Evolutionary conservation across 2,888 invertebrate genomes (phyloP).

Genomic region (Ophion obscuratus): DNA sequence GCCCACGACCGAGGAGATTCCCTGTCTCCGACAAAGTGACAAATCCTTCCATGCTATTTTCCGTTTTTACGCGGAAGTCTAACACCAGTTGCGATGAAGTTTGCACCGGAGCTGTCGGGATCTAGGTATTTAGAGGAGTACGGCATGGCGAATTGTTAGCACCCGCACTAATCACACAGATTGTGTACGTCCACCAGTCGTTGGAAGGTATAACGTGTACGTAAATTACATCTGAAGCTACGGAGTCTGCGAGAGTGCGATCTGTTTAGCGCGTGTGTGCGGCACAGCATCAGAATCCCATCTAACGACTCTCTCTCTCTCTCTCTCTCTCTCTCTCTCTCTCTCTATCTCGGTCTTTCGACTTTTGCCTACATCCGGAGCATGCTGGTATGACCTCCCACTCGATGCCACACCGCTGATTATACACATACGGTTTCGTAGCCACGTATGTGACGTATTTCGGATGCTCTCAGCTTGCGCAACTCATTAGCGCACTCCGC

Average conservation of each 20-base stretch:
- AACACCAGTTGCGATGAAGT: slow-evolving; percentile 22
- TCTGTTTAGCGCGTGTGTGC: slow-evolving; percentile 22
- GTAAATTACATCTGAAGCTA: slow-evolving; percentile 60
- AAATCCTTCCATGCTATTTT: neutral
- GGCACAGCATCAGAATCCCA: slow-evolving; percentile 33
- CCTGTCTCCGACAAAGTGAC: neutral
- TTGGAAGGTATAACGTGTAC: slow-evolving; percentile 57
- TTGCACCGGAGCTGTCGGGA: neutral
- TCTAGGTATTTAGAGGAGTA: slow-evolving; percentile 7
- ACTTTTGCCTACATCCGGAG: slow-evolving; percentile 36
- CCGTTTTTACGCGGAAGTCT: neutral
- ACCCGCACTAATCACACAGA: slow-evolving; percentile 54
- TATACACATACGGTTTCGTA: slow-evolving; percentile 37
- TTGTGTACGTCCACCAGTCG: slow-evolving; percentile 24
- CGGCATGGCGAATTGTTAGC: slow-evolving; percentile 50
- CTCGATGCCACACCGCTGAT: slow-evolving; percentile 22
- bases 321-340: slow-evolving; percentile 4
- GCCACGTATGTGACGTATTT: slow-evolving; percentile 36
- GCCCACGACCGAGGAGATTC: neutral
- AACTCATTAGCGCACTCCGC: slow-evolving; percentile 75
- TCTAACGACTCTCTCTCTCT: slow-evolving; percentile 20
- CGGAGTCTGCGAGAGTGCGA: slow-evolving; percentile 27
- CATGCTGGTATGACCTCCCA: slow-evolving; percentile 28
- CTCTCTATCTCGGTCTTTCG: neutral
- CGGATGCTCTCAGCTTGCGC: slow-evolving; percentile 71